phyloP scores from a whole-genome alignment of 2,888 invertebrate species.

The Papilio gigon region DNA sequence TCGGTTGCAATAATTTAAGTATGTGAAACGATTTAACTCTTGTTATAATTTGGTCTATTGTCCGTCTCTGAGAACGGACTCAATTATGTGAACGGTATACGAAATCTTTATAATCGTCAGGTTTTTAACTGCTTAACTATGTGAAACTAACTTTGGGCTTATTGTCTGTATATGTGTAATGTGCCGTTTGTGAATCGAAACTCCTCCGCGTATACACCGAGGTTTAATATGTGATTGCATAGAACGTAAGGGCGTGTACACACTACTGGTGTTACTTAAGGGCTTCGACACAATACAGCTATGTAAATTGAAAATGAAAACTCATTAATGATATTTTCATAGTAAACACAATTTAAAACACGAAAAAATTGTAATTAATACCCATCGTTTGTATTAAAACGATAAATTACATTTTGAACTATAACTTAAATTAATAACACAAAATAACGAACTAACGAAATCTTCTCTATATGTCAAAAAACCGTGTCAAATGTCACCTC shows the following conservation, averaged over 20 bases:
- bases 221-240: neutral
- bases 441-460: too few relatives aligned
- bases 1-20: slow-evolving; percentile 74
- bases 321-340: too few relatives aligned
- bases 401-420: too few relatives aligned
- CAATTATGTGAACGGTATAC: slow-evolving; percentile 74
- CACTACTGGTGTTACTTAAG: neutral
- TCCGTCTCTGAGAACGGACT: slow-evolving; percentile 80
- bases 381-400: neutral
- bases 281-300: neutral
- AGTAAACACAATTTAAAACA: neutral
- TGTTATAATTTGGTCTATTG: slow-evolving; percentile 80
- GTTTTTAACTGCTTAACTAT: slow-evolving; percentile 80
- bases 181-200: slow-evolving; percentile 52
- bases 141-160: slow-evolving; percentile 73
- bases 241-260: neutral
- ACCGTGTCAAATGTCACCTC: too few relatives aligned
- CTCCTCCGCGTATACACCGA: neutral
- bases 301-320: neutral
- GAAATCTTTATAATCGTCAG: slow-evolving; percentile 78
- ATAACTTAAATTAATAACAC: too few relatives aligned
- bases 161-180: slow-evolving; percentile 70
- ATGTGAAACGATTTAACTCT: slow-evolving; percentile 78
- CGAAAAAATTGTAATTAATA: neutral
- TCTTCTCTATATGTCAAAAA: too few relatives aligned